phyloP scores from a whole-genome alignment of 37 sponge, comb jelly and placozoan genomes.

The Tethya wilhelma region DNA sequence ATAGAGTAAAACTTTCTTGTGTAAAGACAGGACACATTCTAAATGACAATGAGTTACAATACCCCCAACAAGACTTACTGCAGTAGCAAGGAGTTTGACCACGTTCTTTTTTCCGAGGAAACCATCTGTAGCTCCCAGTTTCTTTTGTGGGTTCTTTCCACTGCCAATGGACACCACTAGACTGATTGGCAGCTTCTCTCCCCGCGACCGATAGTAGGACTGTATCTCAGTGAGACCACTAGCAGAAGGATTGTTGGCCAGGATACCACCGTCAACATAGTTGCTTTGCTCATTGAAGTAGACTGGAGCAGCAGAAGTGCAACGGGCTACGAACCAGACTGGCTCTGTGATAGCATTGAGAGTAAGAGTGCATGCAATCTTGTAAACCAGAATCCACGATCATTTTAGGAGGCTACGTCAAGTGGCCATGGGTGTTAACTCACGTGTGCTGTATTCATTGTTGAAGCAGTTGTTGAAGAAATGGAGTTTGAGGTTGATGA shows the following conservation, averaged over 20 bases:
- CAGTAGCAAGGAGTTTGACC: too few species aligned
- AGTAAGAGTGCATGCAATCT: too few species aligned
- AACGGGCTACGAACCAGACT: constrained; percentile 62
- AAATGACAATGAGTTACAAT: too few species aligned
- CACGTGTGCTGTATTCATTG: constrained; percentile 29
- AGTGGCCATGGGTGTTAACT: too few species aligned
- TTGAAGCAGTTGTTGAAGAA: constrained; percentile 74
- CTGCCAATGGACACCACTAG: constrained; percentile 71
- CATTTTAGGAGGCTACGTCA: too few species aligned
- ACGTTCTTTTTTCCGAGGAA: too few species aligned
- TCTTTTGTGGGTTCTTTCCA: constrained; percentile 60
- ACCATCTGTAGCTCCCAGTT: too few species aligned
- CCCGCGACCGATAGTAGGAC: constrained; percentile 32
- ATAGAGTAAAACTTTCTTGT: too few species aligned
- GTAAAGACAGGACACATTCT: too few species aligned
- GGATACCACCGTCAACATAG: constrained; percentile 60
- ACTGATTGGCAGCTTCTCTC: constrained; percentile 47
- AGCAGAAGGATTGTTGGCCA: constrained; percentile 57
- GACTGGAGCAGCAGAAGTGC: constrained; percentile 64
- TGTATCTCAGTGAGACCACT: constrained; percentile 51
- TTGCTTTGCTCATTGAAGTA: constrained; percentile 28
- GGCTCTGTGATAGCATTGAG: constrained; percentile 24
- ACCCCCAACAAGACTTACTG: too few species aligned
- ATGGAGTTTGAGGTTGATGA: constrained; percentile 39
- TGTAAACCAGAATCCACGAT: too few species aligned